Evolutionary conservation across 35 echinoderm and acorn worm species (phyloP).

Genomic region (Ophiothrix spiculata): DNA sequence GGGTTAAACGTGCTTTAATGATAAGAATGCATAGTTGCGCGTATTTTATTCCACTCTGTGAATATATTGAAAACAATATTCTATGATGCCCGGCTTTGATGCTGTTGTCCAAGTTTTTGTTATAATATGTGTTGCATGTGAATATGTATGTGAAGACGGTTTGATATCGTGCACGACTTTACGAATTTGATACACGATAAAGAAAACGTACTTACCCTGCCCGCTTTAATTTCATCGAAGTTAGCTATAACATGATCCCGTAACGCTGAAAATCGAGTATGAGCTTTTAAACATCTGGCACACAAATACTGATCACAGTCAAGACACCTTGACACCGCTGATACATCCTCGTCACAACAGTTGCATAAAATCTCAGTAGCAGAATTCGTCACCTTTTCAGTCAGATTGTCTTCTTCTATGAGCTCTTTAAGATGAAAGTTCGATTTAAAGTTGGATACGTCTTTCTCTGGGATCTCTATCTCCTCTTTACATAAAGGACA

Average conservation of each 20-base stretch:
- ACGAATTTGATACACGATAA: no score
- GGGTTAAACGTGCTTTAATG: no score
- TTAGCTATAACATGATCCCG: not conserved
- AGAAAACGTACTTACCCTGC: no score
- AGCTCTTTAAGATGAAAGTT: not conserved
- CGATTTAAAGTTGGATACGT: not conserved
- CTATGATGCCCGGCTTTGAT: no score
- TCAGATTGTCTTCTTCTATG: not conserved
- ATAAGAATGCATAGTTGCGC: no score
- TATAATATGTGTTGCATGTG: no score
- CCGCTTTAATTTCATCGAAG: no score
- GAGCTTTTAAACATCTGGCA: not conserved
- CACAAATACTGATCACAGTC: not conserved
- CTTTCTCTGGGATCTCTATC: not conserved
- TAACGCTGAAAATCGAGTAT: not conserved
- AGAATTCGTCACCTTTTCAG: not conserved
- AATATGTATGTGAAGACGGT: no score
- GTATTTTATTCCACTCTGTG: no score
- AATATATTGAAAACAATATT: no score
- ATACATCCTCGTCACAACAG: not conserved
- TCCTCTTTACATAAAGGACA: not conserved
- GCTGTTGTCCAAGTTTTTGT: no score
- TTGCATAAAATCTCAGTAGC: not conserved
- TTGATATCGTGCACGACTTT: no score
- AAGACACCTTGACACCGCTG: not conserved